Conservation (phyloP, 2,797 vertebrate species). For the Pseudochirops corinnae region DNA sequence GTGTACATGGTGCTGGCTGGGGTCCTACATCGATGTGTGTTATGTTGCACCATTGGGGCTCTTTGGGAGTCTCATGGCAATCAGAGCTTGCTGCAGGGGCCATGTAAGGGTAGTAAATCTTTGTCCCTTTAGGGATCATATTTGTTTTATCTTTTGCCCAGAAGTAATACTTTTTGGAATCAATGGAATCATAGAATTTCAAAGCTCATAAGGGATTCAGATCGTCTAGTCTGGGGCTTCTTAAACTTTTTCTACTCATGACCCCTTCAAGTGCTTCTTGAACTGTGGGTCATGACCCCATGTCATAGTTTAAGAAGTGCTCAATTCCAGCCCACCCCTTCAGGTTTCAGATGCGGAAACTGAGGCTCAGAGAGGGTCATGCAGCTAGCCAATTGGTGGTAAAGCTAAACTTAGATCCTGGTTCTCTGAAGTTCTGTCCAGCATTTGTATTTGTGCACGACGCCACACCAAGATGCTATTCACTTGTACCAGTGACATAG, state of each 20-base stretch:
- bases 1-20: neutral
- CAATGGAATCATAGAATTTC: neutral
- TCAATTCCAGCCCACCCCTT: no score
- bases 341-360: neutral
- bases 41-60: neutral
- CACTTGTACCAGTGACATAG: slow-evolving; percentile 6
- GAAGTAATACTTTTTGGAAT: neutral
- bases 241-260: no score
- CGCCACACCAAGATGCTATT: slow-evolving; percentile 20
- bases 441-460: neutral
- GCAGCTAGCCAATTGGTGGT: neutral
- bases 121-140: slow-evolving; percentile 14
- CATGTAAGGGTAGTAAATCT: slow-evolving; percentile 17
- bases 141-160: slow-evolving; percentile 20
- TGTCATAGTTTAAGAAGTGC: no score
- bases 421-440: neutral
- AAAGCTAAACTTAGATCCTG: neutral
- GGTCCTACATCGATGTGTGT: neutral
- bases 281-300: no score
- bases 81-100: neutral
- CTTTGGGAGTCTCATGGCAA: neutral
- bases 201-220: neutral
- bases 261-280: no score
- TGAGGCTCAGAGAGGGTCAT: neutral
- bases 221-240: neutral